These are phyloP conservation scores for Tenodera sinensis DNA, from an alignment of 2,888 invertebrate genomes.

Conservation along the genomic window DNA sequence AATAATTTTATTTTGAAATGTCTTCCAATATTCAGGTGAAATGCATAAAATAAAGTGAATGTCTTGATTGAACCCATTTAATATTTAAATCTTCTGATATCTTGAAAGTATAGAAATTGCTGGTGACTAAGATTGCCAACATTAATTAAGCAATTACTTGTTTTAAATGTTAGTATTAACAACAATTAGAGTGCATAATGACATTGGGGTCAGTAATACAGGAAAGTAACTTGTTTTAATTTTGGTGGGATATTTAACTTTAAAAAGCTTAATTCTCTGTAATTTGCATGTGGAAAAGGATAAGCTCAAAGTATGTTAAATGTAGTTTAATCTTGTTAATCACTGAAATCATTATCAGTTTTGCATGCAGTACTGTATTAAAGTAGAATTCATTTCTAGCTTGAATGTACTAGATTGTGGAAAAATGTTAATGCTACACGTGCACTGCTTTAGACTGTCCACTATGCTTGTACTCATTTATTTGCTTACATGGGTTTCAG, in stretches of 20 bases:
- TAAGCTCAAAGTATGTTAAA: neutral
- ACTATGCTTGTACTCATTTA: neutral
- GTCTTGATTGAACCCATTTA: no score
- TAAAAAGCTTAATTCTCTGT: neutral
- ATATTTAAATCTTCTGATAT: no score
- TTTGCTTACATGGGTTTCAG: slow-evolving; percentile 50
- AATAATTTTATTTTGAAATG: no score
- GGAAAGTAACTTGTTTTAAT: neutral
- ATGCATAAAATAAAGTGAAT: no score
- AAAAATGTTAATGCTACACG: neutral
- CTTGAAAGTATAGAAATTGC: no score
- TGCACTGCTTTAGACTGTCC: neutral
- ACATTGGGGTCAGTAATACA: neutral
- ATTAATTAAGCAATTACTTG: no score
- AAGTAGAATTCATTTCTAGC: neutral
- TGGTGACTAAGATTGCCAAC: no score
- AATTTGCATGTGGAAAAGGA: neutral
- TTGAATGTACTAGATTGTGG: neutral
- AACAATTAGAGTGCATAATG: no score
- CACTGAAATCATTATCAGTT: neutral
- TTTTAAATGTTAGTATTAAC: no score
- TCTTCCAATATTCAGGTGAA: no score
- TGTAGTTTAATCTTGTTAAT: neutral
- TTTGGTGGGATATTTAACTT: neutral
- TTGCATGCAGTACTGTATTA: neutral